Base-by-base conservation (phyloP, 2,888 invertebrate genomes). In the Syrphus vitripennis region DNA sequence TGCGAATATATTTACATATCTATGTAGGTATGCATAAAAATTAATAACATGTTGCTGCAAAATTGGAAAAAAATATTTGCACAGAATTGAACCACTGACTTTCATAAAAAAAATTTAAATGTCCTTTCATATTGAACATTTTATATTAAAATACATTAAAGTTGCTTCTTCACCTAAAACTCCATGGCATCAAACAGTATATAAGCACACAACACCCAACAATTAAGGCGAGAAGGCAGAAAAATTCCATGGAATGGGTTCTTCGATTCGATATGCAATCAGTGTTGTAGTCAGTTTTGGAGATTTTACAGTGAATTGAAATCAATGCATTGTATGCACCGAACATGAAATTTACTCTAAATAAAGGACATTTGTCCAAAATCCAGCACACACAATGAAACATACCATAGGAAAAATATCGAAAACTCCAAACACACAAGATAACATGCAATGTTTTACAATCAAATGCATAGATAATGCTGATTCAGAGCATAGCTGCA, bases 301-400 rank as follows among this genome's bases (percentile, higher is more conserved):
- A 86, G 86, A 87, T 87, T 87, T 87, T 70, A 83, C 87, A 87
- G 50, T 71, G 75, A 75, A 83, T 87, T 61, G 83, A 78, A 83
- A 87, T 78, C 87, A 87, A 87, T 87, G 87, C 78, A 79, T 87
- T 71, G 78, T 83, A 79, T 83, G 71, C 75, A 37, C 10, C 34
- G 50, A 50, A 71, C 71, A 82, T 83, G 83, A 65, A 83, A 79
- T 87, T 87, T 79, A 79, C 77, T 79, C 87, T 82, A 87, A 83
- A 83, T 83, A 83, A 82, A 74, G 86, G 83, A 71, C 87, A 87
- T 87, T 87, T 87, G 83, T 83, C 65, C 77, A 21, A 70, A 21
- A 16, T 4, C 14, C 37, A 53, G 34, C 63, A 63, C 78, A 69
- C 63, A 53, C 48, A 42, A 24, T 29, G 21, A n/a, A n/a, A 26